Evolutionary conservation across 2,113 vertebrate species (phyloP), one percentile per base, ranked within the genome.

Genomic region (Ptychochromis oligacanthus): DNA sequence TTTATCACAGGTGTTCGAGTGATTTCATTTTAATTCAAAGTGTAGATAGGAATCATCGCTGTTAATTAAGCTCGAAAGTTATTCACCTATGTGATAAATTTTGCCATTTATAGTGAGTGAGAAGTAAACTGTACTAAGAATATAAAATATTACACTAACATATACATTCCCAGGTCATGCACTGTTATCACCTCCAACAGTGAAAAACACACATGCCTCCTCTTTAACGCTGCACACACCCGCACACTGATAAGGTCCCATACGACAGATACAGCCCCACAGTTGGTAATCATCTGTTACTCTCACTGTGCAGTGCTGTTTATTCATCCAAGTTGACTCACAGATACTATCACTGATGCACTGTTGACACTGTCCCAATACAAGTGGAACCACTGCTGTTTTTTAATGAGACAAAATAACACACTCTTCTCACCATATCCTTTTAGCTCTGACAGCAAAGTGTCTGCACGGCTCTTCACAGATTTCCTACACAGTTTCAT

Each of bases 321-420:
- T 70, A 72, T 81, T 83, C 80, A 70, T 26, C 60, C 14, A 17
- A 54, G 64, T 10, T 76, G 77, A 75, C 60, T 77, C 79, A 28
- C 75, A 75, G 80, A 90, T 83, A 8, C 24, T 55, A 75, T 88
- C 80, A 5, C 40, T 65, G 82, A 79, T 58, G 67, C 59, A 64
- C 62, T 70, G 54, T 87, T 75, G 86, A 75, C 81, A 56, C 22
- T 75, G 74, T 64, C 49, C 46, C 34, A 52, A 80, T 65, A 83
- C 54, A 46, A 82, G 76, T 26, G 52, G 80, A 81, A 34, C 55
- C 22, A n/a, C 77, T 9, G 64, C 83, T 79, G 85, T 61, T 86
- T 88, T 75, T 56, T 74, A 88, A 83, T 78, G 75, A 79, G 75
- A 75, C 59, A 61, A 57, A 84, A 78, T 31, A 84, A 74, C 80